These are phyloP conservation scores for Ephydatia muelleri DNA, from an alignment of 37 sponge, comb jelly and placozoan genomes.

Conservation along the genomic window DNA sequence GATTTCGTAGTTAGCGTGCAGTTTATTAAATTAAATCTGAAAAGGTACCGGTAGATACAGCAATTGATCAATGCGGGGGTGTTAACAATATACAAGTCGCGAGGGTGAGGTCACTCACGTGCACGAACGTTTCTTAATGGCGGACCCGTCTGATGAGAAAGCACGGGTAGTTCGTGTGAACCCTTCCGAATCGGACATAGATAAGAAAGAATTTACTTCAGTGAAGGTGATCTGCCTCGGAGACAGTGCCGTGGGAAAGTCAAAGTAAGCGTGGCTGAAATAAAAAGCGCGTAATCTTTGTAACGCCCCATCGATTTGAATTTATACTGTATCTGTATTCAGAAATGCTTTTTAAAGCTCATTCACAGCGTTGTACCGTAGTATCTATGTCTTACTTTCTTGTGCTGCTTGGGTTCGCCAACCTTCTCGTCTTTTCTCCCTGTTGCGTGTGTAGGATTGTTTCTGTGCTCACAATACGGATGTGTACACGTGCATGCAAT, in stretches of 20 bases:
- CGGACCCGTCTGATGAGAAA: neutral
- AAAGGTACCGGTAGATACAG: no score
- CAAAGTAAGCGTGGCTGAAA: conserved; percentile 72
- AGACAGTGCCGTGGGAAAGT: conserved; percentile 99
- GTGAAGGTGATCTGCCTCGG: conserved; percentile 97
- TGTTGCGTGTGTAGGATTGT: neutral
- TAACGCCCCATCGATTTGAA: neutral
- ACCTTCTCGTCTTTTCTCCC: conserved; percentile 2
- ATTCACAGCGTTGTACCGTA: neutral
- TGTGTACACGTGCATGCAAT: neutral
- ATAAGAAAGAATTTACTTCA: conserved; percentile 33
- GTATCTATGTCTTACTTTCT: neutral
- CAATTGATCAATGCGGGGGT: no score
- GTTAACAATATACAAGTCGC: no score
- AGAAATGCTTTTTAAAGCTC: neutral
- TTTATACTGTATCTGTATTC: neutral
- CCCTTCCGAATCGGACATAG: conserved; percentile 15
- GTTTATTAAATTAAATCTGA: no score
- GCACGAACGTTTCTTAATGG: neutral
- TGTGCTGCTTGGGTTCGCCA: neutral
- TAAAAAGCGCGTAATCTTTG: neutral
- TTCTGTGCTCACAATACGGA: no score
- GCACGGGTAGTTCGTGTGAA: conserved; percentile 16
- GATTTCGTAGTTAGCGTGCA: no score
- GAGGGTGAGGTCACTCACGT: neutral